phyloP scores from a whole-genome alignment of 2,888 invertebrate species.

The Melieria omissa region DNA sequence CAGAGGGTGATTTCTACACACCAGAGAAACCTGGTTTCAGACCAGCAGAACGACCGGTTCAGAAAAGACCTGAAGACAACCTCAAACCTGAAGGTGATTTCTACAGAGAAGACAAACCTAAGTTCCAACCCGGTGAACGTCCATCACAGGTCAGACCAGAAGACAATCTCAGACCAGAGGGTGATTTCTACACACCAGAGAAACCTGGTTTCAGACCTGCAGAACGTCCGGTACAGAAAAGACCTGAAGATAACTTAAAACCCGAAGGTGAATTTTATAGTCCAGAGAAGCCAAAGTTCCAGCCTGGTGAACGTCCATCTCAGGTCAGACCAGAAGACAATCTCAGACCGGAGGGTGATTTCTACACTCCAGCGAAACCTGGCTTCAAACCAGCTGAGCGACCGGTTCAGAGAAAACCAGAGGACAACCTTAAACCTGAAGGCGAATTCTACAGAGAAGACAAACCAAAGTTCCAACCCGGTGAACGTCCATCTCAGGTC shows the following conservation, averaged over 20 bases:
- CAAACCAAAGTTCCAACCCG: slow-evolving; percentile 68
- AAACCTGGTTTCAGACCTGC: slow-evolving; percentile 65
- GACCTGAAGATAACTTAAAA: slow-evolving; percentile 69
- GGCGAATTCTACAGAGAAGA: slow-evolving; percentile 58
- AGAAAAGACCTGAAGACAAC: slow-evolving; percentile 69
- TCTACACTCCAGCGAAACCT: slow-evolving; percentile 67
- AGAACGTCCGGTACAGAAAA: slow-evolving; percentile 65
- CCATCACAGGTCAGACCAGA: slow-evolving; percentile 55
- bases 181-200: slow-evolving; percentile 68
- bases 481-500: slow-evolving; percentile 66
- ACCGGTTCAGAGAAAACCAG: slow-evolving; percentile 67
- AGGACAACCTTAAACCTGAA: slow-evolving; percentile 61
- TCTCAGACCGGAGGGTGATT: slow-evolving; percentile 70
- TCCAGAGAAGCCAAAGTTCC: slow-evolving; percentile 63
- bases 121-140: slow-evolving; percentile 58
- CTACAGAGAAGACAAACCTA: slow-evolving; percentile 66
- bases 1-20: slow-evolving; percentile 66
- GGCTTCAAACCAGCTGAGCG: slow-evolving; percentile 67
- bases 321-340: slow-evolving; percentile 69
- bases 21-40: slow-evolving; percentile 63
- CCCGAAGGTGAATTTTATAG: slow-evolving; percentile 72
- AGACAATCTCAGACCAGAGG: slow-evolving; percentile 72
- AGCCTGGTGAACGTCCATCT: slow-evolving; percentile 64
- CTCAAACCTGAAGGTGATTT: slow-evolving; percentile 70
- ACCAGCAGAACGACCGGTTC: slow-evolving; percentile 67